Base-by-base conservation (phyloP, 2,797 vertebrate genomes). In the Lacerta agilis region DNA sequence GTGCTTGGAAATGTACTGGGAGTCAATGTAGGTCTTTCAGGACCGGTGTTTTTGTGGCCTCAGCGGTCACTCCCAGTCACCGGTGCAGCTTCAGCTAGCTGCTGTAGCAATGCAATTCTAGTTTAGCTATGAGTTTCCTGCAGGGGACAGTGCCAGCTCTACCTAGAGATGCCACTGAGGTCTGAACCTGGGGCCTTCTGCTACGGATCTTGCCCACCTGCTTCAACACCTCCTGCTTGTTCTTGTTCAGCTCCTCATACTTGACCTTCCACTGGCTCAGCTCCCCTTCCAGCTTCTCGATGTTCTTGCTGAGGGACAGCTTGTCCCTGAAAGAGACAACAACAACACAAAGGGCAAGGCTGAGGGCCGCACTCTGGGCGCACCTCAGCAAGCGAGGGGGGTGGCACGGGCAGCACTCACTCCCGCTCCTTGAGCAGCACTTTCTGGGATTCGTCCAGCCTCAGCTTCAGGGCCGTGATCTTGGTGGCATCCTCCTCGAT, bases 241-340 rank as follows among this genome's bases (percentile, higher is more conserved):
- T 98, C 95, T 99, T 99, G 96, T 94, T 98, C 91, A 99, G 97
- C 91, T 99, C 99, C 92, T 99, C 98, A 0, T 98, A 98, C 94
- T 99, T 99, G 86, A 98, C 96, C 95, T 99, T 99, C 98, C 98
- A 99, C 90, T 99, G 98, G 95, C 97, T 98, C 89, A 99, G 97
- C 78, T 99, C 99, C 0, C 95, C 96, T 95, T 99, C 99, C 95
- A 99, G 97, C 93, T 98, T 98, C 96, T 99, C 98, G 0, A 99
- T 99, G 97, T 90, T 98, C 94, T 97, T 99, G 94, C 98, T 98
- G 91, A 99, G 97, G 0, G 97, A 95, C 72, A 98, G 96, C 92
- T 99, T 99, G 96, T 99, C 98, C 94, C 99, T 99, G 95, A 20
- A 49, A 82, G 92, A 93, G 85, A 90, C 25, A n/a, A 89, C 27